These are phyloP conservation scores for Eclectus roratus DNA, from an alignment of 2,113 vertebrate species.

Conservation along the genomic window DNA sequence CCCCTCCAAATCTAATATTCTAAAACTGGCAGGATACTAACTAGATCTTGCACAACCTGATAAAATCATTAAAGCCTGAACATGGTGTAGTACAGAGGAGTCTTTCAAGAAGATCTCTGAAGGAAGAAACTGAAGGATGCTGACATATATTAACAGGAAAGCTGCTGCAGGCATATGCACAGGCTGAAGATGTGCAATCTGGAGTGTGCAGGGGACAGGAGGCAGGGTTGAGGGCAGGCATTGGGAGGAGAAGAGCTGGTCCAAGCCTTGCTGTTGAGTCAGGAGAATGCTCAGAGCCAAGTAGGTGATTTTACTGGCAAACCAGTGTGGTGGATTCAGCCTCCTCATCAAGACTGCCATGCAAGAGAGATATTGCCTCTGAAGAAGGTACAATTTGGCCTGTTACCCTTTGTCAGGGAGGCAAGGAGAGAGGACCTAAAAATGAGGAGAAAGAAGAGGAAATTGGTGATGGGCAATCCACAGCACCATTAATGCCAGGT, in stretches of 20 bases:
- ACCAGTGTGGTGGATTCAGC: not conserved
- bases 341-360: not conserved
- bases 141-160: not conserved
- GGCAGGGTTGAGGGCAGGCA: not conserved
- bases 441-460: not conserved
- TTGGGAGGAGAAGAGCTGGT: not conserved
- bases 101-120: not conserved
- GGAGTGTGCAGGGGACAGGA: not conserved
- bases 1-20: not conserved
- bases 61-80: not conserved
- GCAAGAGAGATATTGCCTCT: not conserved
- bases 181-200: not conserved
- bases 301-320: not conserved
- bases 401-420: not conserved
- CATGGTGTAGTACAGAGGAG: not conserved
- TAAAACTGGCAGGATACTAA: not conserved
- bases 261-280: not conserved
- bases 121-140: not conserved
- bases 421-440: not conserved
- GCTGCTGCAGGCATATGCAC: not conserved
- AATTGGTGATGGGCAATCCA: not conserved
- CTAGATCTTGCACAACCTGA: not conserved
- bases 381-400: not conserved
- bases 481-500: not conserved
- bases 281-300: not conserved